phyloP scores from a whole-genome alignment of 2,113 vertebrate species.

The Thinocorus orbignyianus region DNA sequence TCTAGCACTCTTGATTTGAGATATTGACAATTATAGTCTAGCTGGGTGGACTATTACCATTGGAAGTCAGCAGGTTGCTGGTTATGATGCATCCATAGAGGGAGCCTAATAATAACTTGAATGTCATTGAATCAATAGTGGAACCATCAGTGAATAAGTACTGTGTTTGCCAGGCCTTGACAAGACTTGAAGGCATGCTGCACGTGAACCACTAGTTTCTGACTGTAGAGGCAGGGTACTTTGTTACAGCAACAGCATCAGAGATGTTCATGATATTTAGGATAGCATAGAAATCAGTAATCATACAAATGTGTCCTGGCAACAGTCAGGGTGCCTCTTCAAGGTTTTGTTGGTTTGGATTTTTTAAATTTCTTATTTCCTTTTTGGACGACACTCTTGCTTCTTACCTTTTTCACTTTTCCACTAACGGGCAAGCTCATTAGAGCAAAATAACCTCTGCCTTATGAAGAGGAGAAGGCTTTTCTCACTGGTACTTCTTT shows the following conservation, averaged over 20 bases:
- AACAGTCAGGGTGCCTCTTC: neutral
- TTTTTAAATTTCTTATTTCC: neutral
- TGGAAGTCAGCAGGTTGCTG: neutral
- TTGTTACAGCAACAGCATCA: neutral
- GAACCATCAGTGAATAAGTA: neutral
- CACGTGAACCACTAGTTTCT: neutral
- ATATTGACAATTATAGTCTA: conserved; percentile 4
- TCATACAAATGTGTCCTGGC: neutral
- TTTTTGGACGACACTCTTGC: neutral
- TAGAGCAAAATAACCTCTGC: neutral
- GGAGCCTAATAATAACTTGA: conserved; percentile 3
- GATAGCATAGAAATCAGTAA: neutral
- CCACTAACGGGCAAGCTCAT: neutral
- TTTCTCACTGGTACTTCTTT: neutral
- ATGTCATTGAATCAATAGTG: neutral
- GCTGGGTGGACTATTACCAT: neutral
- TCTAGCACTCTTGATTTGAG: neutral
- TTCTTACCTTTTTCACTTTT: neutral
- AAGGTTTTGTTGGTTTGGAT: neutral
- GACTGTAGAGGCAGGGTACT: neutral
- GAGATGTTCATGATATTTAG: neutral
- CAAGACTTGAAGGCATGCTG: neutral
- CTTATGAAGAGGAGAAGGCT: neutral
- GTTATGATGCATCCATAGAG: neutral
- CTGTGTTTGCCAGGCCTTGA: neutral